phyloP scores from a whole-genome alignment of 2,797 vertebrate genomes.

The Cichlasoma orientale region DNA sequence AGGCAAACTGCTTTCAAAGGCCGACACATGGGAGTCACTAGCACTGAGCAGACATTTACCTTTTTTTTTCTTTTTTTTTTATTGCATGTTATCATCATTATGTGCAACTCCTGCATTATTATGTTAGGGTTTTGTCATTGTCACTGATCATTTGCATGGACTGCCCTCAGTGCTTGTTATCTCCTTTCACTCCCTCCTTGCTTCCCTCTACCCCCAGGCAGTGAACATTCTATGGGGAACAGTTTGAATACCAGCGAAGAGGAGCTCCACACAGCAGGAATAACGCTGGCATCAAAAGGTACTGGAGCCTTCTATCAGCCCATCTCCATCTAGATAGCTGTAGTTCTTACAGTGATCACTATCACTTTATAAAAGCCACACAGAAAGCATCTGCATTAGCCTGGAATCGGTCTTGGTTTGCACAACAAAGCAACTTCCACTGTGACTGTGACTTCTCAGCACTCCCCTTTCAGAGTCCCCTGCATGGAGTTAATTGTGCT shows the following conservation, averaged over 20 bases:
- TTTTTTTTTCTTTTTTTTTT: constrained; percentile 29
- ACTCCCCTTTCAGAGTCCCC: constrained; percentile 19
- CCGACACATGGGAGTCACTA: constrained; percentile 44
- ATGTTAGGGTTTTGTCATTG: constrained; percentile 27
- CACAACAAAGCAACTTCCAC: constrained; percentile 65
- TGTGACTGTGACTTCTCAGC: constrained; percentile 38
- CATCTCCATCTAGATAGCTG: constrained; percentile 61
- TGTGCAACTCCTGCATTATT: constrained; percentile 27
- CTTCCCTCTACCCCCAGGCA: constrained; percentile 67
- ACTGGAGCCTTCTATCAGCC: constrained; percentile 46
- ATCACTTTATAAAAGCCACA: constrained; percentile 63
- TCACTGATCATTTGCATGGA: constrained; percentile 52
- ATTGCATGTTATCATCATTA: constrained; percentile 33
- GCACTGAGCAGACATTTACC: constrained; percentile 43
- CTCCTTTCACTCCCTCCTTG: constrained; percentile 5
- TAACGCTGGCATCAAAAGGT: constrained; percentile 77
- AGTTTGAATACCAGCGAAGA: constrained; percentile 84
- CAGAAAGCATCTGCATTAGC: constrained; percentile 43
- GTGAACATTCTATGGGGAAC: constrained; percentile 81
- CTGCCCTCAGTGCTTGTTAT: constrained; percentile 45
- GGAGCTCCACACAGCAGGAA: constrained; percentile 81
- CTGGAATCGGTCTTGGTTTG: constrained; percentile 63
- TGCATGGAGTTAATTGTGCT: constrained; percentile 52
- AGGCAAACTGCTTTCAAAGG: constrained; percentile 28
- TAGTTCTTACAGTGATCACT: constrained; percentile 58